phyloP scores from a whole-genome alignment of 2,113 vertebrate genomes.

The Sisor rabdophorus region DNA sequence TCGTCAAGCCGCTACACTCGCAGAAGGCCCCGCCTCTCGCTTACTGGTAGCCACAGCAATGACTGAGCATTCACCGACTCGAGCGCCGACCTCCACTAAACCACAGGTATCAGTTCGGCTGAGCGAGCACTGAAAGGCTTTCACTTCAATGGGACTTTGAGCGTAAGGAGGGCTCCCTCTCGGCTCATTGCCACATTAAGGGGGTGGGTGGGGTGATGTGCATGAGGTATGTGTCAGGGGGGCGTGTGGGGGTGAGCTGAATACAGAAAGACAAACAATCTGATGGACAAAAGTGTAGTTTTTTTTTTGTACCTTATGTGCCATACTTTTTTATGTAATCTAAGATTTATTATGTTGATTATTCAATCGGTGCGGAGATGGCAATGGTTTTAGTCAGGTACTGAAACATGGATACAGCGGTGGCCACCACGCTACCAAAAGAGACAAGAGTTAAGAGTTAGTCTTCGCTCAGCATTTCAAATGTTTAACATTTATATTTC shows the following conservation, averaged over 20 bases:
- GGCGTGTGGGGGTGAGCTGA: no score
- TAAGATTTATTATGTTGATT: neutral
- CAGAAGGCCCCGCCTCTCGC: constrained; percentile 51
- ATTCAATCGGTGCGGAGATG: neutral
- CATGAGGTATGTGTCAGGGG: no score
- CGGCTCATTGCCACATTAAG: neutral
- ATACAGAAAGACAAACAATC: no score
- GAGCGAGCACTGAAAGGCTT: constrained; percentile 27
- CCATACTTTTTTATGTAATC: no score
- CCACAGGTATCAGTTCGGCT: constrained; percentile 73
- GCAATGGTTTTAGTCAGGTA: neutral
- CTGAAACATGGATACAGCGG: neutral
- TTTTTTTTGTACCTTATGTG: no score
- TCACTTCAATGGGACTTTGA: constrained; percentile 17
- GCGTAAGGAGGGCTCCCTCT: constrained; percentile 22
- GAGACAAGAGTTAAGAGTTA: no score
- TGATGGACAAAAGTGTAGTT: no score
- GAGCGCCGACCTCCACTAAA: constrained; percentile 76
- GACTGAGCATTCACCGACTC: constrained; percentile 77
- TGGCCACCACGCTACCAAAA: neutral
- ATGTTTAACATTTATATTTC: no score
- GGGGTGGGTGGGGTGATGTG: no score
- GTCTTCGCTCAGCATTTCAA: neutral
- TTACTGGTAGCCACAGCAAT: constrained; percentile 71
- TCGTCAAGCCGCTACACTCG: constrained; percentile 52